Base-by-base conservation (phyloP, 2,797 vertebrate species). In the Anabas testudineus region DNA sequence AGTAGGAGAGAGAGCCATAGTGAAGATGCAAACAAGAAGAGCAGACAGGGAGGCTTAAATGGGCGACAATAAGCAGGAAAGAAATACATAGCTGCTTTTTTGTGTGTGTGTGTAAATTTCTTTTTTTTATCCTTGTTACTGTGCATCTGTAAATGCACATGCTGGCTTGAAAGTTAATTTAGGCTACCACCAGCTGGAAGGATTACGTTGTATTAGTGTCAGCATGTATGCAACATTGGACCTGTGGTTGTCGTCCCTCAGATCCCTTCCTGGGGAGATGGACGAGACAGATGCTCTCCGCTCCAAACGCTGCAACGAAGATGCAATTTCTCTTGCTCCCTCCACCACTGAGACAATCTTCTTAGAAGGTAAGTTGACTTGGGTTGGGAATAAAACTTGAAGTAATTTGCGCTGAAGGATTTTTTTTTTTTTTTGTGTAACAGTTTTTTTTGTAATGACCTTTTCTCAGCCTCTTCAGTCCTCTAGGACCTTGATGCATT, bases 241-340 rank as follows among this genome's bases (percentile, higher is more conserved):
- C 70, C 36, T 82, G 55, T 88, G 78, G 56, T 74, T 81, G 55
- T 89, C 78, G 0, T 83, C 78, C 10, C 81, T 78, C 87, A 98
- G 97, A 88, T 92, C 94, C 68, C 82, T 93, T 76, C 79, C 94
- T 52, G 96, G 95, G 94, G 97, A 97, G 78, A 99, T 99, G 98
- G 97, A 99, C 78, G 98, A 99, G 87, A 87, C 94, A 0, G 97
- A 99, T 49, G 72, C 83, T 36, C 90, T 95, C 84, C 95, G 94
- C 80, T 71, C 87, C 28, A 99, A 95, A 90, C 94, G 94, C 66
- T 88, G 88, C 22, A 82, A 93, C 0, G 98, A 99, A 1, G 98
- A 99, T 28, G 68, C 93, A 16, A 87, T 96, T 51, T 95, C 95
- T 0, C 93, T 97, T 24, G 92, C 95, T 10, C 87, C 95, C 51